Base-by-base conservation (phyloP, 2,797 vertebrate genomes). In the Melanotaenia parkinsoni region DNA sequence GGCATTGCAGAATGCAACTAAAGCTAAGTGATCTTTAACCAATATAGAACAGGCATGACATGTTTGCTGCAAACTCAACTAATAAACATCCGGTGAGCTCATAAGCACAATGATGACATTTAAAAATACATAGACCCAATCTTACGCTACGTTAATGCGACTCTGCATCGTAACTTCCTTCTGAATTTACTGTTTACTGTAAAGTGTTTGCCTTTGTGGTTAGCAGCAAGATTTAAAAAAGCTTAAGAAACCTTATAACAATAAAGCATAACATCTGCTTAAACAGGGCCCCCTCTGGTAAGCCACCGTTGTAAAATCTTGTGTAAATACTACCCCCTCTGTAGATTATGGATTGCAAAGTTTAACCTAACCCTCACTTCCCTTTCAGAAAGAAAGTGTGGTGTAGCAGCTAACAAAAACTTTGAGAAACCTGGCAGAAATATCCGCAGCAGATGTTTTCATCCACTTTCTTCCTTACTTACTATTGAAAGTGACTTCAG, bases 131-230 rank as follows among this genome's bases (percentile, higher is more conserved):
- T 45, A 73, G 43, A 79, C 74, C 40, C 81, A 70, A 63, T 26
- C 1, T 16, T 6, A 30, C 30, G 24, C 63, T 47, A 32, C 53
- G 54, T 69, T 58, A 70, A 86, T 77, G 77, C 70, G 53, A 70
- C 62, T 38, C 32, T 59, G 70, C 67, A 83, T 89, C 80, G 91
- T 87, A 81, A 91, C 72, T 88, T 90, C 84, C 88, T 91, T 71
- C 82, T 73, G n/a, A 70, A 67, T 26, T 62, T 16, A 50, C 82
- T 77, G 60, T 28, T 28, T 28, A 28, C 2, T 28, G 26, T 28
- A 28, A 28, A 28, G 66, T 69, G 47, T 68, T 35, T 63, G 58
- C 51, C 71, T 61, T 51, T 70, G 5, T 2, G 28, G 30, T 58
- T 33, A 54, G 66, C 24, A 76, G 16, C 24, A 51, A 47, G 28